A percentile compares a stretch with the other conserved stretches of the same genome.
phyloP scores from a whole-genome alignment of 1,140 invertebrate genomes.

The Periplaneta americana region DNA sequence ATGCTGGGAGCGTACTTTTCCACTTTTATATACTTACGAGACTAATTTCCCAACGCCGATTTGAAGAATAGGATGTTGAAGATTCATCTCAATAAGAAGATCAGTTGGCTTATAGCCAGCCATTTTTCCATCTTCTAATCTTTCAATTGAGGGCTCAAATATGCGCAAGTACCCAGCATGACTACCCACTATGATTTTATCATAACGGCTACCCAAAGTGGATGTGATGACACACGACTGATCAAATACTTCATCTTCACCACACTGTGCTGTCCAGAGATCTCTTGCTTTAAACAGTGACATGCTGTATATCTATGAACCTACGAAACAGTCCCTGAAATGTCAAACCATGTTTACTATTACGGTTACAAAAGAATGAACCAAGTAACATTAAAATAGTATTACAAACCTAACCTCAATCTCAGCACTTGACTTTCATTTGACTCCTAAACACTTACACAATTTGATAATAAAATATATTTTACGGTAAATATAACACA shows the following conservation, averaged over 20 bases:
- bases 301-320: no score
- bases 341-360: no score
- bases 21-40: constrained; percentile 5
- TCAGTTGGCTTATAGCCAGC: background rate
- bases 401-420: no score
- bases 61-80: constrained; percentile 1
- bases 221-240: background rate
- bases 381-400: no score
- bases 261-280: background rate
- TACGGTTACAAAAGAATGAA: no score
- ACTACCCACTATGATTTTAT: constrained; percentile 9
- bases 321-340: no score
- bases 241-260: constrained; percentile 2
- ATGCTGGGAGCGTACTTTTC: background rate
- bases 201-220: background rate
- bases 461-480: no score
- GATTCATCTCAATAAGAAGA: background rate
- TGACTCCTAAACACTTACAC: no score
- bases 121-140: background rate
- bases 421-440: no score
- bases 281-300: constrained; percentile 10
- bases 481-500: no score
- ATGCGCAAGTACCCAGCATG: constrained; percentile 5
- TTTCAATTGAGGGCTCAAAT: background rate
- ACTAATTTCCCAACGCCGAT: constrained; percentile 5